Evolutionary conservation across 2,888 invertebrate species (phyloP), one percentile per base, ranked within the genome.

Genomic region (Thymelicus lineola): DNA sequence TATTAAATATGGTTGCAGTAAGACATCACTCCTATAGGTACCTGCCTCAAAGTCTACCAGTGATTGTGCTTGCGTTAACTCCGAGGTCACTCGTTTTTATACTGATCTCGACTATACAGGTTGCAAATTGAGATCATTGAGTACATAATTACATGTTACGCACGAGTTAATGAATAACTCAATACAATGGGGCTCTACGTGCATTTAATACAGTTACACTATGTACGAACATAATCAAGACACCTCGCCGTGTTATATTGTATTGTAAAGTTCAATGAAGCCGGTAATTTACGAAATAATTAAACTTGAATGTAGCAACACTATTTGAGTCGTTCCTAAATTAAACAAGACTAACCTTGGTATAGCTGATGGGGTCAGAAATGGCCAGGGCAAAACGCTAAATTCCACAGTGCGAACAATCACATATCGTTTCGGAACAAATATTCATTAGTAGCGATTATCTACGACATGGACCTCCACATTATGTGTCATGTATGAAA

Each of bases 101-200:
- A 57, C 17, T n/a, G 46, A 35, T 15, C 53, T 61, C 50, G 60
- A 38, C 50, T 45, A 5, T 28, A 53, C 60, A 9, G 15, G 20
- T 42, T 17, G 59, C 50, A n/a, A 60, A 67, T 67, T 53, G 55
- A 55, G 42, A 45, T 67, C 61, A 42, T 67, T 67, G 60, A 55
- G 15, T 17, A 53, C 28, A 67, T 67, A 62, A 68, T 68, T 68
- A 53, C 42, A 17, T 42, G 66, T 68, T 62, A 68, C 55, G 67
- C 67, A 61, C 36, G 67, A 68, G 67, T 55, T 62, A 68, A 53
- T 68, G 62, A 55, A 61, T 61, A 45, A 42, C 45, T 20, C 20
- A 45, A 57, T 28, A 57, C 55, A 57, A 57, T 53, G 45, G n/a
- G 20, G 0, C 3, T 20, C 20, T 53, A 53, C 12, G 53, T 20